Evolutionary conservation across 2,888 invertebrate genomes (phyloP).

Genomic region (Rotaria magnacalcarata): DNA sequence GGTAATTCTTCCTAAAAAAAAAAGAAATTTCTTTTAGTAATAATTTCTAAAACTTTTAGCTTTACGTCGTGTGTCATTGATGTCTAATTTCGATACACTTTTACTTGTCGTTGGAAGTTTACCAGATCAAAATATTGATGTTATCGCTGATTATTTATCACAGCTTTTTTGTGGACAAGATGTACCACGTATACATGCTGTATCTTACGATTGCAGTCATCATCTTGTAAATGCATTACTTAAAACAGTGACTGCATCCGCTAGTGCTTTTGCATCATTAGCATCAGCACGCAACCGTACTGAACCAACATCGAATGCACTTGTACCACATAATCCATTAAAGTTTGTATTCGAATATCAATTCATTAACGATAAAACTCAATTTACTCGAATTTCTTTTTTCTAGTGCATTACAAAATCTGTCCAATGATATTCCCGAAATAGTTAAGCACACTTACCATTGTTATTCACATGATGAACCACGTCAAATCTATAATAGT

Average conservation of each 20-base stretch:
- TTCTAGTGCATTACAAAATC: not conserved
- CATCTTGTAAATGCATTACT: conserved; percentile 54
- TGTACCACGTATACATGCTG: conserved; percentile 53
- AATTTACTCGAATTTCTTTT: not conserved
- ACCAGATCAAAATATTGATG: conserved; percentile 56
- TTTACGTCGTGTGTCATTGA: not conserved
- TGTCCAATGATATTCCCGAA: not conserved
- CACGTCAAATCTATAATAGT: conserved; percentile 56
- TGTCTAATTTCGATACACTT: conserved; percentile 47
- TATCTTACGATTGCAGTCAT: conserved; percentile 59
- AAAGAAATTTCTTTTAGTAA: too few species aligned
- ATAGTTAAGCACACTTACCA: not conserved
- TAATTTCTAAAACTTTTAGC: not conserved
- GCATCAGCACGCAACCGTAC: not conserved
- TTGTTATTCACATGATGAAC: conserved; percentile 36
- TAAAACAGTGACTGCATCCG: conserved; percentile 10
- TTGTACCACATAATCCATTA: not conserved
- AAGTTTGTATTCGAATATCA: not conserved
- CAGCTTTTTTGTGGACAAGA: conserved; percentile 55
- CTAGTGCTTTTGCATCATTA: not conserved
- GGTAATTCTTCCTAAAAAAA: conserved; percentile 48
- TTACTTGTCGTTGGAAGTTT: conserved; percentile 32
- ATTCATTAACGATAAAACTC: too few species aligned
- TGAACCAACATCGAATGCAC: not conserved
- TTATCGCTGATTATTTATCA: conserved; percentile 55